Evolutionary conservation across 2,888 invertebrate species (phyloP).

Genomic region (Parthenolecanium corni): DNA sequence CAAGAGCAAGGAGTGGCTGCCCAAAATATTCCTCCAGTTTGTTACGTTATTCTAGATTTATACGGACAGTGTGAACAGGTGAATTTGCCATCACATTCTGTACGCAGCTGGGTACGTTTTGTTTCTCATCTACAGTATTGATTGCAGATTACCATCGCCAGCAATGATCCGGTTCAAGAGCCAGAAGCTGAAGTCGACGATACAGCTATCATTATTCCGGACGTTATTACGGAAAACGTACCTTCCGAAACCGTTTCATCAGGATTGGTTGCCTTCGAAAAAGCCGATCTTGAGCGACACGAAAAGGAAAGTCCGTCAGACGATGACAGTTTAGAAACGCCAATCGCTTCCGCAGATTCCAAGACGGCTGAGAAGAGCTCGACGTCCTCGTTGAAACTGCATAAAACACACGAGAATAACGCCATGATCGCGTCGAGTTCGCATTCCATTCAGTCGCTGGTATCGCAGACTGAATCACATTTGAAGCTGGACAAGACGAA

Average conservation of each 20-base stretch:
- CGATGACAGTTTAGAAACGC: not conserved
- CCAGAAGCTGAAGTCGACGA: not conserved
- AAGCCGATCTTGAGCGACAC: conserved; percentile 58
- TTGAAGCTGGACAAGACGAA: conserved; percentile 34
- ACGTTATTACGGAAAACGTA: too few species aligned
- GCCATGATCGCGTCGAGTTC: conserved; percentile 1
- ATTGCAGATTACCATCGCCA: not conserved
- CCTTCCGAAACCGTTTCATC: not conserved
- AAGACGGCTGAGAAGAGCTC: conserved; percentile 15
- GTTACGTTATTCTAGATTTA: conserved; percentile 75
- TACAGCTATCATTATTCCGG: not conserved
- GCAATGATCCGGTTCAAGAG: not conserved
- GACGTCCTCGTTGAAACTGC: conserved; percentile 5
- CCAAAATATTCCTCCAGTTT: conserved; percentile 60
- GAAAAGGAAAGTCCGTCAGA: conserved; percentile 46
- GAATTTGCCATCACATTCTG: not conserved
- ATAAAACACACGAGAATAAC: conserved; percentile 16
- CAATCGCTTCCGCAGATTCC: not conserved
- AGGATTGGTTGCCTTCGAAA: conserved; percentile 43
- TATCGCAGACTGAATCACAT: conserved; percentile 26
- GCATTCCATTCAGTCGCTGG: not conserved
- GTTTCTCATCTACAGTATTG: not conserved
- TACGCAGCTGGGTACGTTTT: not conserved
- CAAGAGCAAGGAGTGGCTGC: conserved; percentile 85
- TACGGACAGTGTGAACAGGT: conserved; percentile 94